phyloP scores from a whole-genome alignment of 2,888 invertebrate genomes.

The Heliconius aoede region DNA sequence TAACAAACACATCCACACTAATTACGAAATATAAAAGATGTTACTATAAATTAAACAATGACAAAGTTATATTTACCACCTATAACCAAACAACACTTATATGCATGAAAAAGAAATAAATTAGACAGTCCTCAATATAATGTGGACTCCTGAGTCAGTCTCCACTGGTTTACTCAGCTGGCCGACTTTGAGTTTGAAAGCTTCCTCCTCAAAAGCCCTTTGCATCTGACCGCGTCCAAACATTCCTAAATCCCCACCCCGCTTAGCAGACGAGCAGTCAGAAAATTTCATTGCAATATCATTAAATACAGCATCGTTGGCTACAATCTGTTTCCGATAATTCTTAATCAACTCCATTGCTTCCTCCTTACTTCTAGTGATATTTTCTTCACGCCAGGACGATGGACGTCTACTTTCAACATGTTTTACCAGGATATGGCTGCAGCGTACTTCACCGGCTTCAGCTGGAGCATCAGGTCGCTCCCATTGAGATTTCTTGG shows the following conservation, averaged over 20 bases:
- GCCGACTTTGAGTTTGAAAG: slow-evolving; percentile 95
- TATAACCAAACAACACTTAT: slow-evolving; percentile 4
- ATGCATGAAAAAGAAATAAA: slow-evolving; percentile 18
- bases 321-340: slow-evolving; percentile 92
- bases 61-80: not conserved
- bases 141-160: slow-evolving; percentile 98
- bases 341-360: slow-evolving; percentile 93
- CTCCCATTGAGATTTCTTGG: slow-evolving; percentile 99
- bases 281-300: slow-evolving; percentile 95
- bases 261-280: slow-evolving; percentile 98
- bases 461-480: slow-evolving; percentile 93
- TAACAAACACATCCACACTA: not conserved
- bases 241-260: slow-evolving; percentile 96
- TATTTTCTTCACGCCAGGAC: slow-evolving; percentile 97
- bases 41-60: not conserved
- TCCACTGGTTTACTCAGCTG: slow-evolving; percentile 95
- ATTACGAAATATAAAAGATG: not conserved
- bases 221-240: slow-evolving; percentile 98
- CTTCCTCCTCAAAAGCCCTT: slow-evolving; percentile 98
- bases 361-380: slow-evolving; percentile 95
- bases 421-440: slow-evolving; percentile 97
- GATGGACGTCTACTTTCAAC: slow-evolving; percentile 95
- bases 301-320: slow-evolving; percentile 91
- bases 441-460: slow-evolving; percentile 90
- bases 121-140: slow-evolving; percentile 96